These are phyloP conservation scores for Parochlus steinenii DNA, from an alignment of 2,888 invertebrate genomes.

Conservation along the genomic window DNA sequence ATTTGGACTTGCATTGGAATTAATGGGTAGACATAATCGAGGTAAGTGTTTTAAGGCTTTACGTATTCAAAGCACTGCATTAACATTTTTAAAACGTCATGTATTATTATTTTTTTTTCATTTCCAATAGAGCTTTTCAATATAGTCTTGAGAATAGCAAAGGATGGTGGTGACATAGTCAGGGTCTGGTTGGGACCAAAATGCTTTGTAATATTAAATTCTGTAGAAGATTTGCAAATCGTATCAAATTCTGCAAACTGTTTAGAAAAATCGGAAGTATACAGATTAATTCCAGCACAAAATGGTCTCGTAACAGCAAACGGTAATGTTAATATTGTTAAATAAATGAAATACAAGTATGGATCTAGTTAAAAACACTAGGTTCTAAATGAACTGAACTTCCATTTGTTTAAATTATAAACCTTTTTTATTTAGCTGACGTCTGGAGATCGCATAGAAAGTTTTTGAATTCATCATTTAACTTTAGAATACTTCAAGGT, in stretches of 20 bases:
- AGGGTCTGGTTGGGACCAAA: neutral
- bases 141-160: neutral
- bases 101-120: neutral
- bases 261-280: neutral
- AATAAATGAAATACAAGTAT: too few relatives aligned
- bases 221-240: neutral
- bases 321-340: too few relatives aligned
- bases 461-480: slow-evolving; percentile 3
- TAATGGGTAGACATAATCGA: too few relatives aligned
- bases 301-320: too few relatives aligned
- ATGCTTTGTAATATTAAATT: neutral
- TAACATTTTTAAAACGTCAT: slow-evolving; percentile 8
- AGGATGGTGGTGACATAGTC: neutral
- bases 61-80: slow-evolving; percentile 1
- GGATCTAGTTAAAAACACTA: too few relatives aligned
- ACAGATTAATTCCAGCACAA: neutral
- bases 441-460: slow-evolving; percentile 2
- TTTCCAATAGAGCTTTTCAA: neutral
- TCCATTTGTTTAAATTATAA: too few relatives aligned
- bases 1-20: too few relatives aligned
- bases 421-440: neutral
- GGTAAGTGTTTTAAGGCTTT: too few relatives aligned
- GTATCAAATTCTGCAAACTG: neutral
- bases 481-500: neutral
- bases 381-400: too few relatives aligned